Evolutionary conservation across 2,888 invertebrate genomes (phyloP).

Genomic region (Alsophila aescularia): DNA sequence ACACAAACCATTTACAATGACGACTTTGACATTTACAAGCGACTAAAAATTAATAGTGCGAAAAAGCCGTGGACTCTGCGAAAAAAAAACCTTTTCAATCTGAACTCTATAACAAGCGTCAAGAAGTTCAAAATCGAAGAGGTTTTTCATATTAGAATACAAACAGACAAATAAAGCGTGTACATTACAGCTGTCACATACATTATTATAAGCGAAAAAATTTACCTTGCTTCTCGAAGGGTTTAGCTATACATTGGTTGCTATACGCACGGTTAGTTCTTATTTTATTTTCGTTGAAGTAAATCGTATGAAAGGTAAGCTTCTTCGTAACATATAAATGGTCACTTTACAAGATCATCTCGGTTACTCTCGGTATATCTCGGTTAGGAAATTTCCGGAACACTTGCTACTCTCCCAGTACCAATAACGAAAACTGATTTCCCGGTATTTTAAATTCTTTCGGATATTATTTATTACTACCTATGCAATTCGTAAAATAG

Average conservation of each 20-base stretch:
- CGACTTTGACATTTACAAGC: slow-evolving; percentile 32
- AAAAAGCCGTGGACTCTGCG: slow-evolving; percentile 16
- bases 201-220: slow-evolving; percentile 46
- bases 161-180: slow-evolving; percentile 55
- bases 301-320: neutral
- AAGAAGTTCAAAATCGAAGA: slow-evolving; percentile 9
- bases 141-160: slow-evolving; percentile 30
- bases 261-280: slow-evolving; percentile 5
- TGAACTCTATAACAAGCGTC: slow-evolving; percentile 4
- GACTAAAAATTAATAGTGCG: slow-evolving; percentile 44
- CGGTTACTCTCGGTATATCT: no score
- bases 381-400: no score
- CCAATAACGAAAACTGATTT: no score
- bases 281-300: neutral
- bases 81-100: slow-evolving; percentile 7
- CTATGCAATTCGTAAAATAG: no score
- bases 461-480: no score
- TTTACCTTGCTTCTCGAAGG: slow-evolving; percentile 72
- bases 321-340: no score
- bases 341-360: no score
- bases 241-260: neutral
- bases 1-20: slow-evolving; percentile 14
- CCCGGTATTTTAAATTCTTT: no score
- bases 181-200: slow-evolving; percentile 59
- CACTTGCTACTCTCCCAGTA: no score